A percentile compares a stretch with the other conserved stretches of the same genome.
Conservation (phyloP, 2,888 invertebrate species). For the Cactoblastis cactorum region DNA sequence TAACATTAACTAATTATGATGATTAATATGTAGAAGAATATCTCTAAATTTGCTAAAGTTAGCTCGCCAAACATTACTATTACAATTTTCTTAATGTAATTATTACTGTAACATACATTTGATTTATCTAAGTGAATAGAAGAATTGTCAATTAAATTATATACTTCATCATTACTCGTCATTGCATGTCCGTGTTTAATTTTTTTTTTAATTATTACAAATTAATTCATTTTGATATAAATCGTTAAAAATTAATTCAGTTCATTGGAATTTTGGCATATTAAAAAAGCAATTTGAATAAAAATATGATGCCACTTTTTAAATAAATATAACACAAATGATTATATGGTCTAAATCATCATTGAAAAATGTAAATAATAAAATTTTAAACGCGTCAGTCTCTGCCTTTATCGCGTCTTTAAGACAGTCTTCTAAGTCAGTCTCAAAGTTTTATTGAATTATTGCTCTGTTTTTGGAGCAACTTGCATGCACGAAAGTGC, state of each 20-base stretch:
- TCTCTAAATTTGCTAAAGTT: conserved; percentile 51
- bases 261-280: conserved; percentile 17
- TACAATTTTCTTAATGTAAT: conserved; percentile 9
- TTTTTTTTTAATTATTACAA: too few species aligned
- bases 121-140: conserved; percentile 5
- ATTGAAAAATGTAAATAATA: conserved; percentile 35
- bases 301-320: conserved; percentile 19
- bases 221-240: too few species aligned
- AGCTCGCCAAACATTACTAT: conserved; percentile 31
- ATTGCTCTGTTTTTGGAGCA: conserved; percentile 25
- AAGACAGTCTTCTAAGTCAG: conserved; percentile 79
- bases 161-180: not conserved
- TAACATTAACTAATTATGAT: conserved; percentile 43
- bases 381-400: conserved; percentile 37
- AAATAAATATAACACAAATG: conserved; percentile 18
- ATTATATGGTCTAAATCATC: conserved; percentile 10
- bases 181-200: too few species aligned
- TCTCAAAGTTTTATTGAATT: conserved; percentile 77
- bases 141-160: not conserved
- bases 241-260: too few species aligned
- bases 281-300: conserved; percentile 18
- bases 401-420: conserved; percentile 50
- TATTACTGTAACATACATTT: conserved; percentile 7
- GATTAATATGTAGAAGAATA: conserved; percentile 48
- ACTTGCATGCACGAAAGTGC: conserved; percentile 40